phyloP scores from a whole-genome alignment of 92 coral and sea anemone species.

The Phenganax marumi region DNA sequence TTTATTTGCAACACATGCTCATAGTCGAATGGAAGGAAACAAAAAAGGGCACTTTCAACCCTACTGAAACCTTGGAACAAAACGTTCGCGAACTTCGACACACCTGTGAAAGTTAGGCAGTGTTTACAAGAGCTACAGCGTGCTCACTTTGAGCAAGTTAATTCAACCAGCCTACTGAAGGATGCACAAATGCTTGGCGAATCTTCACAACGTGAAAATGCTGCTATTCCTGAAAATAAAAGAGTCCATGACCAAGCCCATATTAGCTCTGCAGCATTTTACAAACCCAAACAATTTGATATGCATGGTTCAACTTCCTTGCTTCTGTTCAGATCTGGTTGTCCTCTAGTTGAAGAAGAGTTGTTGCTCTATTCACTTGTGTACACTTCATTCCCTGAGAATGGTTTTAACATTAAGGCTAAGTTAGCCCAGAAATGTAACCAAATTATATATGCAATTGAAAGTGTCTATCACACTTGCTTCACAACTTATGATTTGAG shows the following conservation, averaged over 20 bases:
- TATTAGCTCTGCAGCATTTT: not conserved
- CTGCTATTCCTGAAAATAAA: not conserved
- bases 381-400: constrained; percentile 38
- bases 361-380: constrained; percentile 41
- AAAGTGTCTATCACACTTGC: constrained; percentile 21
- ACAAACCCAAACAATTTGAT: not conserved
- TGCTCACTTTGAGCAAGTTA: not conserved
- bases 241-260: constrained; percentile 36
- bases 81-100: constrained; percentile 23
- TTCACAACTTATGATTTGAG: constrained; percentile 37
- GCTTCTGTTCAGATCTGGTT: constrained; percentile 33
- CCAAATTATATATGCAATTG: constrained; percentile 44
- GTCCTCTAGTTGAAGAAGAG: constrained; percentile 38
- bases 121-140: constrained; percentile 9
- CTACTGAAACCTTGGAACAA: constrained; percentile 26
- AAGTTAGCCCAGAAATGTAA: constrained; percentile 34
- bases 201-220: constrained; percentile 10
- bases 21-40: constrained; percentile 3
- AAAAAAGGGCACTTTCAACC: constrained; percentile 27
- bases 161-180: not conserved
- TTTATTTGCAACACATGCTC: not conserved
- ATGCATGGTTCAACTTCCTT: not conserved
- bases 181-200: constrained; percentile 18
- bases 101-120: constrained; percentile 32
- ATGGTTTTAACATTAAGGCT: constrained; percentile 42